phyloP scores from a whole-genome alignment of 2,113 vertebrate genomes.

The Xenotilapia leptura region DNA sequence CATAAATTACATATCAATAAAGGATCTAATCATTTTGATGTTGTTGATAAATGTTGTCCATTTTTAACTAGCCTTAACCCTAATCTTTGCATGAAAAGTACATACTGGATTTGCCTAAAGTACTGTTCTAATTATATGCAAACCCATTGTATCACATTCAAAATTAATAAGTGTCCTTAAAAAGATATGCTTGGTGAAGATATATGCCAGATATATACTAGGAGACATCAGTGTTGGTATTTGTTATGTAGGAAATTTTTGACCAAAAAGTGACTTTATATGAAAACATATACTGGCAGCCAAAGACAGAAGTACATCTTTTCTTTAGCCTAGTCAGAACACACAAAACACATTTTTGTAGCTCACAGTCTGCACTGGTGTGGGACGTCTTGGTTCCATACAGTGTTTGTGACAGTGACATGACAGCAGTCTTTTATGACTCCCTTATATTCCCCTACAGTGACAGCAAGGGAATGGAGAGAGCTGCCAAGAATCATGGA shows the following conservation, averaged over 20 bases:
- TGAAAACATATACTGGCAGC: background rate
- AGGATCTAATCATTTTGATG: background rate
- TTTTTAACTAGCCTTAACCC: background rate
- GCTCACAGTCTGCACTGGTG: background rate
- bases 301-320: constrained; percentile 5
- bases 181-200: background rate
- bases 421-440: constrained; percentile 55
- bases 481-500: constrained; percentile 49
- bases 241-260: background rate
- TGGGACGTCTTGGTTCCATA: constrained; percentile 5
- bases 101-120: background rate
- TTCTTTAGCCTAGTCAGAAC: background rate
- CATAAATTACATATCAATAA: background rate
- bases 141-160: background rate
- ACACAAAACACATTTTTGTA: background rate
- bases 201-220: background rate
- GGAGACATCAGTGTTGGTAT: background rate
- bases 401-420: constrained; percentile 54
- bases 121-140: background rate
- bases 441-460: constrained; percentile 38
- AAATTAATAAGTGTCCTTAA: background rate
- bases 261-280: background rate
- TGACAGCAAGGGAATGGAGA: constrained; percentile 51
- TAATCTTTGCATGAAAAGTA: background rate
- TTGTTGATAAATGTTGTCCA: background rate